Evolutionary conservation across 2,113 vertebrate species (phyloP).

Genomic region (Notiomystis cincta): DNA sequence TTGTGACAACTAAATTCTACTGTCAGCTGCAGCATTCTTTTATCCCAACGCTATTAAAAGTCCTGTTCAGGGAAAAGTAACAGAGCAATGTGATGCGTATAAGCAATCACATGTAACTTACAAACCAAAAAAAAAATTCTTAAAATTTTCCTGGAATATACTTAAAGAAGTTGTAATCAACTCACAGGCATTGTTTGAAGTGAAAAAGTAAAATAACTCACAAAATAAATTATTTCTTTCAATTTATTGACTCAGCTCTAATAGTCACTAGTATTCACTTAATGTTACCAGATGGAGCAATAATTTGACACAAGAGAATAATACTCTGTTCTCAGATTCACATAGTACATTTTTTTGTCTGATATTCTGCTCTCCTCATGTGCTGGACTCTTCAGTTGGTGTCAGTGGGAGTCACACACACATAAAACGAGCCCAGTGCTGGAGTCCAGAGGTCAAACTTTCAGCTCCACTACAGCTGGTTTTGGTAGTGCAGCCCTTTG

Average conservation of each 20-base stretch:
- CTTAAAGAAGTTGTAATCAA: background rate
- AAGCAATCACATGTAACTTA: background rate
- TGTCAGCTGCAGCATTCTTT: background rate
- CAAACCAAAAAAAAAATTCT: constrained; percentile 9
- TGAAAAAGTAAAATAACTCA: constrained; percentile 16
- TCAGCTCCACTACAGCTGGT: constrained; percentile 25
- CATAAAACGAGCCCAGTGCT: constrained; percentile 14
- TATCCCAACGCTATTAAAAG: background rate
- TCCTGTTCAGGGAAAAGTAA: background rate
- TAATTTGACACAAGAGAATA: constrained; percentile 37
- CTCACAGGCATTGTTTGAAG: constrained; percentile 34
- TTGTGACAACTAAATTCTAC: background rate
- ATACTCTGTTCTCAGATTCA: constrained; percentile 26
- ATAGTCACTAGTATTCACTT: constrained; percentile 29
- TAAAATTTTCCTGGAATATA: constrained; percentile 18
- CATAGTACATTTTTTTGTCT: constrained; percentile 3
- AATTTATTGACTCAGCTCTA: constrained; percentile 38
- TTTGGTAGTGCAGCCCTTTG: constrained; percentile 29
- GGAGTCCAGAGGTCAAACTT: constrained; percentile 46
- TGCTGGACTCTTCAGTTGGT: constrained; percentile 35
- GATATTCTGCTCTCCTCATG: constrained; percentile 43
- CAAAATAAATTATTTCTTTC: constrained; percentile 42
- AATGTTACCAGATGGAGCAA: constrained; percentile 36
- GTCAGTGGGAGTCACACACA: constrained; percentile 42
- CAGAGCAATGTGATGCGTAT: background rate